Percentiles rank a stretch among this genome's conserved stretches.
phyloP scores from a whole-genome alignment of 2,888 invertebrate species.

The Neocrepidodera transversa region DNA sequence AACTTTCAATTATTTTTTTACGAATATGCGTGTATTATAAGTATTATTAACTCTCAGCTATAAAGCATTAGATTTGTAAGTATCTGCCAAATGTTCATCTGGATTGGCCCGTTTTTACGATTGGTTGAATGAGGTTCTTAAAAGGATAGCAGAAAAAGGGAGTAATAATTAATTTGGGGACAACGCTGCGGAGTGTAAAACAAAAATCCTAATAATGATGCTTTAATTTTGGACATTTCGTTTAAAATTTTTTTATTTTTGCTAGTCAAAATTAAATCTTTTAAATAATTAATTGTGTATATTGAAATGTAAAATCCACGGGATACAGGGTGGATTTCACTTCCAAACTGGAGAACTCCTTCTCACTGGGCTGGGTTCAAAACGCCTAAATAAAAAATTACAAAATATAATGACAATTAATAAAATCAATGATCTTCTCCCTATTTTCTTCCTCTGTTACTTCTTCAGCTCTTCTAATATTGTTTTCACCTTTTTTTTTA shows the following conservation, averaged over 20 bases:
- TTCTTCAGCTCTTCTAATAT: too few relatives aligned
- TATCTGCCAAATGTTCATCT: background rate
- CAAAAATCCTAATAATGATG: background rate
- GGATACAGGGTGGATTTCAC: too few relatives aligned
- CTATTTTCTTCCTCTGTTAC: too few relatives aligned
- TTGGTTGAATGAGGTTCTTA: background rate
- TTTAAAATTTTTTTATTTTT: constrained; percentile 4
- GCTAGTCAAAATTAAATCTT: too few relatives aligned
- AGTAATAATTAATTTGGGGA: background rate
- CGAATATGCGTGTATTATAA: background rate
- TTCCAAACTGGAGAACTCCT: too few relatives aligned
- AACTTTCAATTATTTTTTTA: background rate
- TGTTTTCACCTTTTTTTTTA: too few relatives aligned
- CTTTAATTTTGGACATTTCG: background rate
- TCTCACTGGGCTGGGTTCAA: too few relatives aligned
- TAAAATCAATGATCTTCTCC: too few relatives aligned
- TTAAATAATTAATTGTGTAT: too few relatives aligned
- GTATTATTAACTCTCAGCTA: background rate
- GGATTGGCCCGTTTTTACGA: background rate
- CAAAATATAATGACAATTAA: too few relatives aligned
- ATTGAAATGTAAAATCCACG: too few relatives aligned
- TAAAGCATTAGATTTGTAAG: background rate
- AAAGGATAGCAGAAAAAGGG: background rate
- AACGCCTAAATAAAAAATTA: too few relatives aligned
- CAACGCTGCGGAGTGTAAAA: background rate